Evolutionary conservation across 1,140 invertebrate genomes (phyloP), one percentile per base, ranked within the genome.

Genomic region (Papilio dardanus): DNA sequence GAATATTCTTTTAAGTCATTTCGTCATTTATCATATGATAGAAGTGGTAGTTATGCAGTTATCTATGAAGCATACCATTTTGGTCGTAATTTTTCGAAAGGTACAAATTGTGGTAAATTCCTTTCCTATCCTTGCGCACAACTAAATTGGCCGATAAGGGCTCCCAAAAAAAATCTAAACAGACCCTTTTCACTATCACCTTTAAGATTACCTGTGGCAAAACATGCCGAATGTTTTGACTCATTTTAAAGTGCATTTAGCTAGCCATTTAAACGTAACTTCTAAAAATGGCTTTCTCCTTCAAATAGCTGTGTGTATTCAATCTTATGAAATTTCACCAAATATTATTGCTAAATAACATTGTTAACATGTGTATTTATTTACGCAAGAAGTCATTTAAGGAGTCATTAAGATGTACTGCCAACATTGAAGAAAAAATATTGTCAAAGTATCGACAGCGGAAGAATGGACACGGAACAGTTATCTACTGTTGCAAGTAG

Each of bases 91-190:
- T n/a, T n/a, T n/a, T n/a, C n/a, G 24, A 24, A 54, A 3, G 19
- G 21, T 54, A 21, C 50, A 54, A 54, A 54, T 28, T 54, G 8
- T 54, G 50, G 50, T 24, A 54, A 54, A 54, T 54, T 24, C 50
- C 50, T 54, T 54, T 54, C 50, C 24, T 54, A 54, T 54, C 50
- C n/a, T n/a, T n/a, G n/a, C n/a, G n/a, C 21, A 24, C 21, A 24
- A 54, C 21, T 54, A 54, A 54, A 54, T 54, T 54, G 50, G 50
- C 24, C 2, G 50, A 24, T 21, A 24, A 50, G 7, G 5, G 46
- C n/a, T n/a, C n/a, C n/a, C n/a, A n/a, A 7, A 4, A 2, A 50
- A 50, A 46, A 54, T 14, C 21, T 54, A 24, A 24, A 19, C 50
- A 54, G 21, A 54, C 21, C 50, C 50, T 54, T 54, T 5, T n/a